A percentile compares a stretch with the other conserved stretches of the same genome.
Conservation (phyloP, 2,113 vertebrate species). For the Chitala chitala region DNA sequence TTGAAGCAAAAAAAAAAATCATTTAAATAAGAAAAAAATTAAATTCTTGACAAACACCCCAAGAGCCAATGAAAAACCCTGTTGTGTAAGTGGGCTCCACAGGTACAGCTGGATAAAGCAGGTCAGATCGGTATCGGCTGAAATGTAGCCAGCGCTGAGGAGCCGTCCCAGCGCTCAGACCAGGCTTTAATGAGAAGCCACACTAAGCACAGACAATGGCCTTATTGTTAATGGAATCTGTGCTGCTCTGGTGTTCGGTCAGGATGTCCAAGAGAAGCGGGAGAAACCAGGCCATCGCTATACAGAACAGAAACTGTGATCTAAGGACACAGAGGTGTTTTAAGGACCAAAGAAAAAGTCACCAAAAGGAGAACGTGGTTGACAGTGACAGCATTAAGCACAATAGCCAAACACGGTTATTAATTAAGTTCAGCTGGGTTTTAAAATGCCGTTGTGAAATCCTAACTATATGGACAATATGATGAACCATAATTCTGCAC, state of each 20-base stretch:
- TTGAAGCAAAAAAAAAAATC: not conserved
- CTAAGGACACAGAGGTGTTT: no score
- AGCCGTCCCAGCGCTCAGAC: constrained; percentile 19
- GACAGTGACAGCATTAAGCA: no score
- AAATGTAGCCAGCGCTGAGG: constrained; percentile 32
- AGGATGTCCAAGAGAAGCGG: no score
- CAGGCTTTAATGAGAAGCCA: constrained; percentile 34
- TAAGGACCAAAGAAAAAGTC: no score
- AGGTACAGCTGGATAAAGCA: constrained; percentile 13
- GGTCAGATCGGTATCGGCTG: constrained; percentile 19
- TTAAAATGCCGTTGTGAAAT: no score
- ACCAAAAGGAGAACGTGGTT: no score
- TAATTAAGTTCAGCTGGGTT: no score
- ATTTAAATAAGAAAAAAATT: constrained; percentile 12
- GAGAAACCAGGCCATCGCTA: no score
- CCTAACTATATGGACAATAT: no score
- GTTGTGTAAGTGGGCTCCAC: not conserved
- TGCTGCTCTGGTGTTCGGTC: constrained; percentile 12
- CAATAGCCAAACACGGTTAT: no score
- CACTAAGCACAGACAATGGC: constrained; percentile 55
- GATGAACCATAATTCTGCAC: no score
- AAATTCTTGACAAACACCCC: not conserved
- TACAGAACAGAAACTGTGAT: no score
- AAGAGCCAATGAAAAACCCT: not conserved
- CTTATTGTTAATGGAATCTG: constrained; percentile 47